Percentiles rank a stretch among this genome's conserved stretches.
Conservation (phyloP, 2,113 vertebrate species). For the Lampris megalopsis region DNA sequence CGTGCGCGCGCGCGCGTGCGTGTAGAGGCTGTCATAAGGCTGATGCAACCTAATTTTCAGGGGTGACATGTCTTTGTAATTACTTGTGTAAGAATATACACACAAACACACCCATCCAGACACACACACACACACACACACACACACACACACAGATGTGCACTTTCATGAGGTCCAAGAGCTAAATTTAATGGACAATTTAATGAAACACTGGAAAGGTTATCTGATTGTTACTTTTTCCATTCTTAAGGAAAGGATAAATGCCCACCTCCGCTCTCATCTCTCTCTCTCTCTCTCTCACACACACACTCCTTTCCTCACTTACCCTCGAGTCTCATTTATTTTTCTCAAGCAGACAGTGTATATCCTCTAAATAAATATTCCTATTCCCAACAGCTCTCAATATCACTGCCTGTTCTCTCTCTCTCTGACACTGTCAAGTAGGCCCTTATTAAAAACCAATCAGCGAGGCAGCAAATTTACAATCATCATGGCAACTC, state of each 20-base stretch:
- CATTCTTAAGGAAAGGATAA: background rate
- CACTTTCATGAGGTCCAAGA: background rate
- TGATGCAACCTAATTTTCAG: background rate
- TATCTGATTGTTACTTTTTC: conserved; percentile 45
- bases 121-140: conserved; percentile 5
- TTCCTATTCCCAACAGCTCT: no score
- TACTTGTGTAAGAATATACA: background rate
- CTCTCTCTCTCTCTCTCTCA: background rate
- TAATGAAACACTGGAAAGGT: conserved; percentile 54
- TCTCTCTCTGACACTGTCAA: conserved; percentile 40
- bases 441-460: conserved; percentile 50
- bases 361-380: no score
- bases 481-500: conserved; percentile 48
- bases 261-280: background rate
- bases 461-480: conserved; percentile 53
- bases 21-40: background rate
- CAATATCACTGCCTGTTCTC: conserved; percentile 1
- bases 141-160: background rate
- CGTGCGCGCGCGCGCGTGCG: conserved; percentile 10
- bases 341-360: background rate
- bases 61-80: background rate
- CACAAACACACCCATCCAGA: background rate
- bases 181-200: conserved; percentile 49
- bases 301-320: background rate
- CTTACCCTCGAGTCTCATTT: background rate